These are phyloP conservation scores for Dallia pectoralis DNA, from an alignment of 2,797 vertebrate genomes.

Conservation along the genomic window DNA sequence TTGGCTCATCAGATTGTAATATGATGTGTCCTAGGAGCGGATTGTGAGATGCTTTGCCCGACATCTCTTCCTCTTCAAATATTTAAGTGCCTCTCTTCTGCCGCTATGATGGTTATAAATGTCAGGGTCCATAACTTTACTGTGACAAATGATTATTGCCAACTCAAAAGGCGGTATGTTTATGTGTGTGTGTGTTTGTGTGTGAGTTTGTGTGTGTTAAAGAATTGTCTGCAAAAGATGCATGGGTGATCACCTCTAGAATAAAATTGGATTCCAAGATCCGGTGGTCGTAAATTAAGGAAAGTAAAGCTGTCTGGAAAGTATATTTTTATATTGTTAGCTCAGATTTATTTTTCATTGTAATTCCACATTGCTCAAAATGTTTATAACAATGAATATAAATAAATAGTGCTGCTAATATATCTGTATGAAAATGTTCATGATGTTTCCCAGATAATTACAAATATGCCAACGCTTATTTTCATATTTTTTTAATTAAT, in stretches of 20 bases:
- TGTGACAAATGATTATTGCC: constrained; percentile 4
- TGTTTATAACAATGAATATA: no score
- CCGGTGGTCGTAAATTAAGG: no score
- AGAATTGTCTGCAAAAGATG: no score
- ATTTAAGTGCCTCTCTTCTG: constrained; percentile 5
- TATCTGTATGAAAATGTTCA: neutral
- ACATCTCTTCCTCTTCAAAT: constrained; percentile 13
- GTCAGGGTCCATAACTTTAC: constrained; percentile 2
- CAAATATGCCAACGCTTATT: no score
- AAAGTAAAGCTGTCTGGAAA: no score
- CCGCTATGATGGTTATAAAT: constrained; percentile 15
- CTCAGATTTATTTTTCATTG: no score
- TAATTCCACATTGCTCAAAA: no score
- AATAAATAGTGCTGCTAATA: no score
- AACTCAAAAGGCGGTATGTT: neutral
- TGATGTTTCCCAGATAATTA: neutral
- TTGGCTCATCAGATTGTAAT: neutral
- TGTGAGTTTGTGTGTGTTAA: neutral
- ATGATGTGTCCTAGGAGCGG: constrained; percentile 11
- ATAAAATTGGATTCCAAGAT: no score
- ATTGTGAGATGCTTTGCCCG: neutral
- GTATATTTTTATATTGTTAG: no score
- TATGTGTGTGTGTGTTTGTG: neutral
- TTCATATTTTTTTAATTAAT: no score
- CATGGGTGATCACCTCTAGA: no score